Evolutionary conservation across 2,888 invertebrate genomes (phyloP), one percentile per base, ranked within the genome.

Genomic region (Branchipolynoe longqiensis): DNA sequence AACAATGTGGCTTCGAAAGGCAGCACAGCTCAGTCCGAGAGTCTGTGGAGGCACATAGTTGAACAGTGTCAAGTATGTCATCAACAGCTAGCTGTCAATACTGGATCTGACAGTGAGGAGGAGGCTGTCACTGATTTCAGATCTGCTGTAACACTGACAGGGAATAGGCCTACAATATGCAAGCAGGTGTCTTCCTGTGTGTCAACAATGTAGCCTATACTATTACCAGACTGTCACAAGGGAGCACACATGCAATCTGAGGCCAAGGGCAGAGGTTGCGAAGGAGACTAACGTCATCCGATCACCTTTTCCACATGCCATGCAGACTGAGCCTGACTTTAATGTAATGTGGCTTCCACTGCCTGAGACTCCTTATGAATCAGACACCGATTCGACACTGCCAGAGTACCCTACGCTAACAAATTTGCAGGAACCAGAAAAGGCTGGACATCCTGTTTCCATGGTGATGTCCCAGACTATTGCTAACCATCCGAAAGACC

Each of bases 111-210:
- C 48, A 18, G 18, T 48, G 28, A 31, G 1, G 28, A 31, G 1
- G 78, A 78, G 31, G 78, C 78, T 48, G 48, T 78, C 54, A 78
- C 78, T 48, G 48, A 78, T 22, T 78, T 78, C 78, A 78, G 48
- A 1, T 28, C 48, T 18, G n/a, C 78, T 18, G 33, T 31, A 25
- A 25, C 22, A 28, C 48, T 41, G 28, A 48, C 78, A 6, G n/a
- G n/a, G n/a, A n/a, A n/a, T n/a, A n/a, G n/a, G n/a, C n/a, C n/a
- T n/a, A n/a, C n/a, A n/a, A n/a, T n/a, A n/a, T n/a, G n/a, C n/a
- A n/a, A n/a, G n/a, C n/a, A n/a, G n/a, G n/a, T n/a, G n/a, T n/a
- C n/a, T n/a, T n/a, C n/a, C n/a, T n/a, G n/a, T n/a, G n/a, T n/a
- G n/a, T n/a, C n/a, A n/a, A n/a, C n/a, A n/a, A n/a, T n/a, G n/a